A percentile compares a stretch with the other conserved stretches of the same genome.
phyloP scores from a whole-genome alignment of 2,113 vertebrate species.

The Vanacampus margaritifer region DNA sequence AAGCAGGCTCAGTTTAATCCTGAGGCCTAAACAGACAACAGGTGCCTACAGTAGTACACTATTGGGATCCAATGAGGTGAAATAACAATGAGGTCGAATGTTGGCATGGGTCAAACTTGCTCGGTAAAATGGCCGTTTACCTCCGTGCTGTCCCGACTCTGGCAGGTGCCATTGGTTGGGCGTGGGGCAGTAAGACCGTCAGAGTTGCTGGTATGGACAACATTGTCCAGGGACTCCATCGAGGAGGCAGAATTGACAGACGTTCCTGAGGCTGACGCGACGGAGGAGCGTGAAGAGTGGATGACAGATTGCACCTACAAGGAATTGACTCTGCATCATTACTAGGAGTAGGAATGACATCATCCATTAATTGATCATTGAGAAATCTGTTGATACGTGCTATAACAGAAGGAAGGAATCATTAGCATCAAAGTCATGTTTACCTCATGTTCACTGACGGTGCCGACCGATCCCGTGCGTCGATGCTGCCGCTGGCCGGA shows the following conservation, averaged over 20 bases:
- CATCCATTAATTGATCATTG: background rate
- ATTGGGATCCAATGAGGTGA: background rate
- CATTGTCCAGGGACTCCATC: slow-evolving; percentile 95
- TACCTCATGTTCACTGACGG: slow-evolving; percentile 89
- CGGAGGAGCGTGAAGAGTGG: slow-evolving; percentile 88
- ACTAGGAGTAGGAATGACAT: background rate
- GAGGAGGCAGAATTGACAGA: slow-evolving; percentile 67
- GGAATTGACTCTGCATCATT: background rate
- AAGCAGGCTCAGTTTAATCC: slow-evolving; percentile 8
- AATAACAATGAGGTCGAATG: background rate
- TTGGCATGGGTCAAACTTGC: background rate
- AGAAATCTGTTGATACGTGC: background rate
- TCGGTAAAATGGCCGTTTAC: slow-evolving; percentile 59
- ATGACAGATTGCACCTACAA: slow-evolving; percentile 75
- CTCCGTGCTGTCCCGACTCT: slow-evolving; percentile 78
- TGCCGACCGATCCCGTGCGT: slow-evolving; percentile 90
- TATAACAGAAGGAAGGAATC: background rate
- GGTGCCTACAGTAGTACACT: background rate
- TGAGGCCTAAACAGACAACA: background rate
- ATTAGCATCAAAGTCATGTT: background rate
- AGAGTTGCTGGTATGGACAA: slow-evolving; percentile 76
- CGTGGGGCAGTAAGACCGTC: slow-evolving; percentile 67
- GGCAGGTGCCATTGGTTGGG: slow-evolving; percentile 36
- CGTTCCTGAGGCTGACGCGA: slow-evolving; percentile 79
- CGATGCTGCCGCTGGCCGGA: slow-evolving; percentile 76